Conservation (phyloP, 2,888 invertebrate genomes). For the Thelaira solivaga region DNA sequence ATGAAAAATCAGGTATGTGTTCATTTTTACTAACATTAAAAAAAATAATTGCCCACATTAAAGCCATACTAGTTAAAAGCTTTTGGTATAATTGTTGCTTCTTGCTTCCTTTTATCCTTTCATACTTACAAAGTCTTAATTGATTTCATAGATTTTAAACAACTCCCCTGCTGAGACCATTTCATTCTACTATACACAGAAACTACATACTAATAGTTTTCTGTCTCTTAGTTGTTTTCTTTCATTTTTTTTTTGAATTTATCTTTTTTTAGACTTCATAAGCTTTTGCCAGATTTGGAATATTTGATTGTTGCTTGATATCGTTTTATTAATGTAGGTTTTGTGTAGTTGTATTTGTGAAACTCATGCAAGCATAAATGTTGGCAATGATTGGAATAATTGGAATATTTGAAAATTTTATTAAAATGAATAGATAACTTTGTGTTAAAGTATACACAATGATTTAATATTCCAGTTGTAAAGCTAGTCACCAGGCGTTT, state of each 20-base stretch:
- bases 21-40: too few relatives aligned
- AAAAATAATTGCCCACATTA: too few relatives aligned
- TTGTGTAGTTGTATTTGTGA: slow-evolving; percentile 1
- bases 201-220: neutral
- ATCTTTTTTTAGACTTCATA: neutral
- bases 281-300: neutral
- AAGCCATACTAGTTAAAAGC: too few relatives aligned
- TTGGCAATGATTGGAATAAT: slow-evolving; percentile 6
- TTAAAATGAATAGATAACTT: slow-evolving; percentile 1
- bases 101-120: neutral
- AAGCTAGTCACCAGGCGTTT: slow-evolving; percentile 10
- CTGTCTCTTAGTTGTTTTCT: neutral
- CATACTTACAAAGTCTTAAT: neutral
- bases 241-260: neutral
- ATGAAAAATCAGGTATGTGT: too few relatives aligned
- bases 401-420: slow-evolving; percentile 9
- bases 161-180: neutral
- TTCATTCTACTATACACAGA: neutral
- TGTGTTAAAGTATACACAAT: slow-evolving; percentile 8
- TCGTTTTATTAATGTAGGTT: slow-evolving; percentile 21
- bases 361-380: neutral
- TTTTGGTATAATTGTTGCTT: neutral
- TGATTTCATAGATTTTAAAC: slow-evolving; percentile 27
- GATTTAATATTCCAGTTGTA: slow-evolving; percentile 18
- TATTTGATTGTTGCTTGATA: neutral